Conservation (phyloP, 1,140 invertebrate species). For the Monochamus saltuarius region DNA sequence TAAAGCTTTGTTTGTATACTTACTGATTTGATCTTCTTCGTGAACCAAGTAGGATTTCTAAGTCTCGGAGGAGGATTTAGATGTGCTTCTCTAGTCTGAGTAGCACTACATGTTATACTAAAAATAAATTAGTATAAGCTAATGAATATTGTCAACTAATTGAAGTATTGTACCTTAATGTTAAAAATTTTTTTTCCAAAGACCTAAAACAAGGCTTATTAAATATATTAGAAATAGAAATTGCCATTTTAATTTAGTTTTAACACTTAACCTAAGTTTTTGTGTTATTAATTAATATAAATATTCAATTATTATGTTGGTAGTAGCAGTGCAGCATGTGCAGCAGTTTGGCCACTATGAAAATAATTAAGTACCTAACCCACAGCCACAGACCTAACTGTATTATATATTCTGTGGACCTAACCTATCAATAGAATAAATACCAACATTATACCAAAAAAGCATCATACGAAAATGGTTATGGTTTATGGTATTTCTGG, state of each 20-base stretch:
- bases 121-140: conserved; percentile 6
- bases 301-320: too few species aligned
- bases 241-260: conserved; percentile 26
- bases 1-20: conserved; percentile 35
- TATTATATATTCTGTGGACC: too few species aligned
- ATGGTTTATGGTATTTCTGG: too few species aligned
- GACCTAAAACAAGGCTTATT: conserved; percentile 23
- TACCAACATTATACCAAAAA: too few species aligned
- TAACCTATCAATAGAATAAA: too few species aligned
- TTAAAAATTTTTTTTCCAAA: conserved; percentile 38
- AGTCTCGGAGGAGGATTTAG: conserved; percentile 52
- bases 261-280: too few species aligned
- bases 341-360: too few species aligned
- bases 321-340: too few species aligned
- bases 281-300: too few species aligned
- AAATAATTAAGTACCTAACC: too few species aligned
- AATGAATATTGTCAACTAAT: conserved; percentile 7
- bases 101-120: conserved; percentile 27
- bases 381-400: too few species aligned
- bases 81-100: conserved; percentile 38
- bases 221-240: conserved; percentile 25
- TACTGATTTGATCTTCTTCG: conserved; percentile 56
- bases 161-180: conserved; percentile 32
- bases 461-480: too few species aligned
- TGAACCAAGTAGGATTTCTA: conserved; percentile 60